Base-by-base conservation (phyloP, 2,888 invertebrate genomes). In the Colostygia pectinataria region DNA sequence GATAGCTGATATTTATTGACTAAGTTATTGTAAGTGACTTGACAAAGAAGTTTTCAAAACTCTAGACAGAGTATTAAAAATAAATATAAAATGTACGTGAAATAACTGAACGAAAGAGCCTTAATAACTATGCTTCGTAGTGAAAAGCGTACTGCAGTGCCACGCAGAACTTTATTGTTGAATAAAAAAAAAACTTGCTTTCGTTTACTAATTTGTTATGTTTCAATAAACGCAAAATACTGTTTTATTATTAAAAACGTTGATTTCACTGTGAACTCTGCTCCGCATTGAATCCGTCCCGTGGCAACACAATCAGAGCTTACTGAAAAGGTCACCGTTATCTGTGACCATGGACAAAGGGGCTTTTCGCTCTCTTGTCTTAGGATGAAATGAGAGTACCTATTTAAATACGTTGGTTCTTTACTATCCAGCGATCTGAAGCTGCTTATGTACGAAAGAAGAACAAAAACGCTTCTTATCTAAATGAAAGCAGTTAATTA, bases 241-340 rank as follows among this genome's bases (percentile, higher is more conserved):
- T n/a, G n/a, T n/a, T 9, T 25, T 25, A 25, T 9, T 8, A 25
- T 6, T 2, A 25, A 25, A 9, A 25, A n/a, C 9, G 25, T 9
- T n/a, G 1, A n/a, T 25, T n/a, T 8, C 27, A 7, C 7, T 13
- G 12, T 29, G 12, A 6, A n/a, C n/a, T n/a, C n/a, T 20, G 5
- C 4, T 20, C 38, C 41, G 32, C 15, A 15, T 12, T 32, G 41
- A 9, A 8, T 18, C 6, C 33, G 42, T 42, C 12, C 10, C 33
- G 32, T 34, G 18, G 33, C 9, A 12, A 18, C 7, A 32, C 31
- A 34, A 42, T 25, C 2, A 32, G 8, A 5, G 7, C 15, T 7
- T 20, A 18, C 8, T 15, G 27, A 34, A 42, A 33, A 27, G 42
- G 42, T 42, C 42, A 8, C 27, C 25, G 41, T 41, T 41, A 41